Percentiles rank a stretch among this genome's conserved stretches.
These are phyloP conservation scores for Drosophila kikkawai DNA, from an alignment of 1,140 invertebrate species.

Conservation along the genomic window DNA sequence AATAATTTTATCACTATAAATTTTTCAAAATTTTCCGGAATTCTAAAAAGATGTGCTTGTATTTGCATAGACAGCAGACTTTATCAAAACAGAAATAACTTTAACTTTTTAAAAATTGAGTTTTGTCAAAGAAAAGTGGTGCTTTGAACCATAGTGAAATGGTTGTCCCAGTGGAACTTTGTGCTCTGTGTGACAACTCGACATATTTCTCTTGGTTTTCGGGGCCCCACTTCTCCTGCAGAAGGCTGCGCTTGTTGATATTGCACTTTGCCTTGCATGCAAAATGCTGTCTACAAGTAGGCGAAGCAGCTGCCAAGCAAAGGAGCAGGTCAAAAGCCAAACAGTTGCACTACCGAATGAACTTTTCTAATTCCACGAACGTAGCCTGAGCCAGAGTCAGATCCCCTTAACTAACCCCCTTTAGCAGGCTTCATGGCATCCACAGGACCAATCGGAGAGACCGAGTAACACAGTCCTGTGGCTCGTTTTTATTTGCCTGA, in stretches of 20 bases:
- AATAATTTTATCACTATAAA: no score
- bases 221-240: conserved; percentile 11
- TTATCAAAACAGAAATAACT: neutral
- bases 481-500: conserved; percentile 57
- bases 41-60: no score
- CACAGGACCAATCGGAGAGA: conserved; percentile 8
- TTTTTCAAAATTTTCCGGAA: no score
- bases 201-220: conserved; percentile 59
- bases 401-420: neutral
- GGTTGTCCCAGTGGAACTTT: conserved; percentile 63
- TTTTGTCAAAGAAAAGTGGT: neutral
- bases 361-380: conserved; percentile 70
- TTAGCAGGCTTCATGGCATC: neutral
- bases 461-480: conserved; percentile 7
- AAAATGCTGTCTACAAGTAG: conserved; percentile 59
- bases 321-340: conserved; percentile 66
- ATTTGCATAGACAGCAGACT: no score
- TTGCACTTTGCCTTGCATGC: conserved; percentile 80
- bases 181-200: conserved; percentile 70
- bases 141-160: neutral
- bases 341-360: conserved; percentile 77
- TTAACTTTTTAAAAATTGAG: neutral
- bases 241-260: conserved; percentile 65
- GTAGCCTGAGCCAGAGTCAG: conserved; percentile 12
- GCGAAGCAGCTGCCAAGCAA: conserved; percentile 25